These are phyloP conservation scores for Intellagama lesueurii DNA, from an alignment of 2,797 vertebrate genomes.

Conservation along the genomic window DNA sequence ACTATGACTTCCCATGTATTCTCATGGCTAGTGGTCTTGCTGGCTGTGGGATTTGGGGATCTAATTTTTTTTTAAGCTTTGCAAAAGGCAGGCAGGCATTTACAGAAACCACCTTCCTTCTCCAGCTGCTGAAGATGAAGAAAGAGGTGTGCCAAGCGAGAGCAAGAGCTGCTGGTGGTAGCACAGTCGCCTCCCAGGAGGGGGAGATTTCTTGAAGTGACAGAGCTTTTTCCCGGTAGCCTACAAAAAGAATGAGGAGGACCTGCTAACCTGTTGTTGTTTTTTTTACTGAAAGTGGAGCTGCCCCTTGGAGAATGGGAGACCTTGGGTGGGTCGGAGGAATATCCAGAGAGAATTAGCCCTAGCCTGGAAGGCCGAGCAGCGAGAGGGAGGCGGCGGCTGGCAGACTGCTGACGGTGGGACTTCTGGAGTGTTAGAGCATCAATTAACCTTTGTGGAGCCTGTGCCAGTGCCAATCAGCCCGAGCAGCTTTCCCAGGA, in stretches of 20 bases:
- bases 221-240: too few species aligned
- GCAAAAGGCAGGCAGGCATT: neutral
- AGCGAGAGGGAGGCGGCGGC: neutral
- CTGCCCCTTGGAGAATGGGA: neutral
- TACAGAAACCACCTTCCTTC: neutral
- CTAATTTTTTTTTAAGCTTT: neutral
- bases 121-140: neutral
- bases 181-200: neutral
- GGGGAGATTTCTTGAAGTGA: neutral
- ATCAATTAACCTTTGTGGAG: constrained; percentile 72
- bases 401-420: constrained; percentile 48
- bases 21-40: too few species aligned
- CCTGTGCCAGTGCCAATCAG: constrained; percentile 56
- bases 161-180: neutral
- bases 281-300: neutral
- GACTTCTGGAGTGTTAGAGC: constrained; percentile 67
- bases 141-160: neutral
- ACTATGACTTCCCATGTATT: too few species aligned
- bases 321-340: neutral
- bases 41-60: neutral
- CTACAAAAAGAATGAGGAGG: neutral
- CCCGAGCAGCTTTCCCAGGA: constrained; percentile 37
- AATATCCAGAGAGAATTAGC: constrained; percentile 25
- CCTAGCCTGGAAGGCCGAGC: constrained; percentile 20
- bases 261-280: neutral